Conservation (phyloP, 2,113 vertebrate species). For the Caloenas nicobarica region DNA sequence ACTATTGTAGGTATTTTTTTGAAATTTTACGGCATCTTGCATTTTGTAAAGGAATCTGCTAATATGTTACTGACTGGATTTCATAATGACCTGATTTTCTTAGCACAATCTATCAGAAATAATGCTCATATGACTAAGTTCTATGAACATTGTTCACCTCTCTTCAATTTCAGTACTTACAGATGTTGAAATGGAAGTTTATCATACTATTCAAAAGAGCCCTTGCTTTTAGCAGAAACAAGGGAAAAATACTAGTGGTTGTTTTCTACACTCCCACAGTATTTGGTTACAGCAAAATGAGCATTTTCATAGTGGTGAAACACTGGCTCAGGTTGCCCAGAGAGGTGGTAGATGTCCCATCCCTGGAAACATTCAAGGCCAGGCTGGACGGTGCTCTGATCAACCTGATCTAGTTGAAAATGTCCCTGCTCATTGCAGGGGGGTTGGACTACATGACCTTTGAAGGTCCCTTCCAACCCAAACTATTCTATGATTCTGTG, state of each 20-base stretch:
- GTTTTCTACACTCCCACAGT: background rate
- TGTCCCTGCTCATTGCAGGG: too few species aligned
- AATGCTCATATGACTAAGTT: background rate
- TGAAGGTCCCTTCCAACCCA: too few species aligned
- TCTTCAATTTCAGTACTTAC: background rate
- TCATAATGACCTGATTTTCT: background rate
- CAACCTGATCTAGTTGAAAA: too few species aligned
- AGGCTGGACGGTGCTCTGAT: too few species aligned
- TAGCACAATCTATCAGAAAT: background rate
- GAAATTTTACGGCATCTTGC: background rate
- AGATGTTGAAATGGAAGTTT: background rate
- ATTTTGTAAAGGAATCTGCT: background rate
- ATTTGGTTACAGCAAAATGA: background rate
- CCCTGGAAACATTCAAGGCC: too few species aligned
- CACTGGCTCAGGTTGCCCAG: too few species aligned
- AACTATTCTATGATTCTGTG: too few species aligned
- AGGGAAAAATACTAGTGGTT: background rate
- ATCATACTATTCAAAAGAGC: background rate
- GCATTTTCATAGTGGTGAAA: background rate
- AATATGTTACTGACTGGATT: background rate
- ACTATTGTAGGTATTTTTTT: background rate
- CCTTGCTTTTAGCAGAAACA: background rate
- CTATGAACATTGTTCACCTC: background rate
- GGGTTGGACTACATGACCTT: too few species aligned
- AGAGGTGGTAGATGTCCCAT: too few species aligned